These are phyloP conservation scores for Lagodon rhomboides DNA, from an alignment of 2,797 vertebrate genomes.

Conservation along the genomic window DNA sequence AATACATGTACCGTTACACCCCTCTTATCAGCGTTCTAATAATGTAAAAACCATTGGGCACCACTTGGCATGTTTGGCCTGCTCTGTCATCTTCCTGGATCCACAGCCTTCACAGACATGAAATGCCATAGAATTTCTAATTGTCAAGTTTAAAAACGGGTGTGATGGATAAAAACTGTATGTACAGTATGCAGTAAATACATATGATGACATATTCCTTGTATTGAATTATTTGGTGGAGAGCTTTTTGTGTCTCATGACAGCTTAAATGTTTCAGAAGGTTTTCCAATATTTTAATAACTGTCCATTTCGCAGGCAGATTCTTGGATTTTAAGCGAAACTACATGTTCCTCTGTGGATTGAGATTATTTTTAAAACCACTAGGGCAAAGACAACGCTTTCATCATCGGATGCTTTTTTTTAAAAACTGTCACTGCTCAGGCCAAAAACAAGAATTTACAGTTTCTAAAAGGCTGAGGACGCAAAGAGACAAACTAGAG, in stretches of 20 bases:
- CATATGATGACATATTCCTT: not conserved
- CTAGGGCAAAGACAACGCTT: not conserved
- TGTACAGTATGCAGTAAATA: not conserved
- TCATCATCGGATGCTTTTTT: not conserved
- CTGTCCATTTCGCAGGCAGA: not conserved
- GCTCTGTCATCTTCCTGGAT: too few relatives aligned
- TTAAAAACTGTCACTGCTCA: not conserved
- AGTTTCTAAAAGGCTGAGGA: conserved; percentile 7
- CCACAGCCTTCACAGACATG: too few relatives aligned
- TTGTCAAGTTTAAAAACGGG: not conserved
- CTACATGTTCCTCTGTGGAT: conserved; percentile 11
- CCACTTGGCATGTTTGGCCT: too few relatives aligned
- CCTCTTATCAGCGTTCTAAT: too few relatives aligned
- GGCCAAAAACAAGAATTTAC: conserved; percentile 15
- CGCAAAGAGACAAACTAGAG: not conserved
- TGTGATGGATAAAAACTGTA: not conserved
- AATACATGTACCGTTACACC: too few relatives aligned
- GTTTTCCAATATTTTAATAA: not conserved
- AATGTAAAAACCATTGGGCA: not conserved
- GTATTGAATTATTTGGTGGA: not conserved
- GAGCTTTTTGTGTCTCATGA: not conserved
- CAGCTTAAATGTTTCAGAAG: conserved; percentile 11
- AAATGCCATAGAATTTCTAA: not conserved
- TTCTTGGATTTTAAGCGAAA: not conserved
- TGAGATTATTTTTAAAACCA: not conserved